Evolutionary conservation across 2,888 invertebrate genomes (phyloP).

Genomic region (Drosophila testacea): DNA sequence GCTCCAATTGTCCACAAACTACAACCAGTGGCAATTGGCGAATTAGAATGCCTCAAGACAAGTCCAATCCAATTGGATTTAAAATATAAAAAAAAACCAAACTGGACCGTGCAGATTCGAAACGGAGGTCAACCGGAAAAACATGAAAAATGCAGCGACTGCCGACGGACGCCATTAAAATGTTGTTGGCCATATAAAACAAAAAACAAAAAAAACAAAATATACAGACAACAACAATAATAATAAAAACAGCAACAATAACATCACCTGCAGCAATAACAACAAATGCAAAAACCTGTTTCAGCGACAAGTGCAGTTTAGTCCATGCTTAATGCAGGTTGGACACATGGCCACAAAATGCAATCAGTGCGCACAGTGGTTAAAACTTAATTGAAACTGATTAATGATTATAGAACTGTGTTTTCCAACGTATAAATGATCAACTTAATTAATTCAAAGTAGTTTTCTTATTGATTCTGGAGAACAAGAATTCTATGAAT

Average conservation of each 20-base stretch:
- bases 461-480: not conserved
- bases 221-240: slow-evolving; percentile 39
- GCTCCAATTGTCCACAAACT: slow-evolving; percentile 61
- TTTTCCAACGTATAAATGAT: slow-evolving; percentile 1
- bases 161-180: slow-evolving; percentile 48
- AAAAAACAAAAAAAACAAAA: slow-evolving; percentile 23
- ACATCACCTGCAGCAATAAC: slow-evolving; percentile 25
- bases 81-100: slow-evolving; percentile 4
- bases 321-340: slow-evolving; percentile 77
- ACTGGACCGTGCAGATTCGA: slow-evolving; percentile 67
- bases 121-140: slow-evolving; percentile 75
- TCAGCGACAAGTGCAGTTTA: slow-evolving; percentile 72
- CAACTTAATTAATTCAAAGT: slow-evolving; percentile 3
- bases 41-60: slow-evolving; percentile 78
- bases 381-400: slow-evolving; percentile 6
- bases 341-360: slow-evolving; percentile 71
- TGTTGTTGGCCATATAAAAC: slow-evolving; percentile 44
- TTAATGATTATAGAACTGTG: slow-evolving; percentile 11
- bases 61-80: slow-evolving; percentile 48
- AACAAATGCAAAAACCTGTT: slow-evolving; percentile 65
- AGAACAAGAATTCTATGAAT: not conserved
- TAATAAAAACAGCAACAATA: slow-evolving; percentile 16
- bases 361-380: slow-evolving; percentile 63
- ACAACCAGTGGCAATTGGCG: slow-evolving; percentile 65
- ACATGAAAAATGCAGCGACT: slow-evolving; percentile 77